Evolutionary conservation across 2,888 invertebrate species (phyloP), one percentile per base, ranked within the genome.

Genomic region (Drosophila gaucha): DNA sequence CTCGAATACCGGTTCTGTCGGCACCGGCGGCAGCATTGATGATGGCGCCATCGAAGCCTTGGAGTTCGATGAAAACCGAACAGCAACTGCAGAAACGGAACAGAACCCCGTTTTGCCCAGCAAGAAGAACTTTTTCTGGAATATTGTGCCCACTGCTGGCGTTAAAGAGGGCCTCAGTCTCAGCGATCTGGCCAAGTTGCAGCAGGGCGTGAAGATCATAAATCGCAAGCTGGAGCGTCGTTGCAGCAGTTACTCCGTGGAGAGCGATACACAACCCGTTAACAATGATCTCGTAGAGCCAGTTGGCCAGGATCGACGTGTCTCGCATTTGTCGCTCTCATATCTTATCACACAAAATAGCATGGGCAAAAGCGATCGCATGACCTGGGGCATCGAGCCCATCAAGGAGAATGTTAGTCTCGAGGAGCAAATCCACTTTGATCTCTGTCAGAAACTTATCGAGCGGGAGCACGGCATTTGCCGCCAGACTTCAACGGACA

Each of bases 361-460:
- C 73, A 90, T 91, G 65, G 91, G 91, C 22, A 90, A 90, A 54
- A 82, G 88, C 58, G 90, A 90, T 65, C 90, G 90, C 35, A 87
- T 91, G 82, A 90, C 89, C 3, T 92, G 92, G 92, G 91, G 91
- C 51, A 91, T 91, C 47, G 91, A 91, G 64, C 90, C 90, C 12
- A 89, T 90, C 10, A 90, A 91, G 49, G 92, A 92, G 67, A 90
- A 88, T 14, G 80, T 90, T 1, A 86, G 89, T 41, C 74, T 89
- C n/a, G 91, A 92, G 62, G 90, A 90, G 64, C 90, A 90, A 67
- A 89, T 89, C 35, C 89, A 90, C 46, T 90, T 89, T 44, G 90
- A 90, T 51, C 62, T 80, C 30, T 86, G 85, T 57, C 89, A 89
- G 62, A 89, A 90, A 57, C 71, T 78, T 12, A 84, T 90, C 6